Conservation (phyloP, 2,113 vertebrate species). For the Nyctereutes procyonoides region DNA sequence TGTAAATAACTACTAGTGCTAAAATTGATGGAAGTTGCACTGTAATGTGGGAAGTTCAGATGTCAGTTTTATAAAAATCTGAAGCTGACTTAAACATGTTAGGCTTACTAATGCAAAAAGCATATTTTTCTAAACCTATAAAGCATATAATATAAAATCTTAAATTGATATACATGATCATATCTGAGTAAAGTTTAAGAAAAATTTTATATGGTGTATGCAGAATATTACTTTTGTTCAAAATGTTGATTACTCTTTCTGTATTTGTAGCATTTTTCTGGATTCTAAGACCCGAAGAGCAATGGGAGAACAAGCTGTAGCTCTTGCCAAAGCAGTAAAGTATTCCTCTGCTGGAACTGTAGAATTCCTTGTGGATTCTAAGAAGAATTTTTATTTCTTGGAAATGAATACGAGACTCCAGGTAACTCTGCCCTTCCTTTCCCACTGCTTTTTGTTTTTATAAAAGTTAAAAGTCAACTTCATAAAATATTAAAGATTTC, state of each 20-base stretch:
- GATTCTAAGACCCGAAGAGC: conserved; percentile 92
- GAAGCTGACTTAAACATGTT: background rate
- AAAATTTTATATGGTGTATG: conserved; percentile 27
- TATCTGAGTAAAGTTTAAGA: background rate
- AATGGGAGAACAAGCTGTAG: conserved; percentile 98
- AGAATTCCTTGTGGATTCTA: conserved; percentile 97
- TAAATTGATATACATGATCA: background rate
- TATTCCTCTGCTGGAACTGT: conserved; percentile 99
- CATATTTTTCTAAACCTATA: background rate
- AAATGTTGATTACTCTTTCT: conserved; percentile 67
- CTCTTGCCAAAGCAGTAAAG: conserved; percentile 95
- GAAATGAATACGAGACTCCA: conserved; percentile 99
- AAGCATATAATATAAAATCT: background rate
- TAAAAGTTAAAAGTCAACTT: background rate
- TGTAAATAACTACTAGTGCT: background rate
- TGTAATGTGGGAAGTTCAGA: background rate
- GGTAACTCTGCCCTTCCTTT: conserved; percentile 86
- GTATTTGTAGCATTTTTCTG: conserved; percentile 92
- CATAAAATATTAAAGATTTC: conserved; percentile 1
- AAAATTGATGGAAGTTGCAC: background rate
- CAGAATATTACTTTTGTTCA: conserved; percentile 27
- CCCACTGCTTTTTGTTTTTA: background rate
- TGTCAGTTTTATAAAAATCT: conserved; percentile 3
- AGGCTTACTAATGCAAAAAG: background rate
- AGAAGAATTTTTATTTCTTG: conserved; percentile 98